Evolutionary conservation across 2,888 invertebrate genomes (phyloP), one percentile per base, ranked within the genome.

Genomic region (Synanthedon formicaeformis): DNA sequence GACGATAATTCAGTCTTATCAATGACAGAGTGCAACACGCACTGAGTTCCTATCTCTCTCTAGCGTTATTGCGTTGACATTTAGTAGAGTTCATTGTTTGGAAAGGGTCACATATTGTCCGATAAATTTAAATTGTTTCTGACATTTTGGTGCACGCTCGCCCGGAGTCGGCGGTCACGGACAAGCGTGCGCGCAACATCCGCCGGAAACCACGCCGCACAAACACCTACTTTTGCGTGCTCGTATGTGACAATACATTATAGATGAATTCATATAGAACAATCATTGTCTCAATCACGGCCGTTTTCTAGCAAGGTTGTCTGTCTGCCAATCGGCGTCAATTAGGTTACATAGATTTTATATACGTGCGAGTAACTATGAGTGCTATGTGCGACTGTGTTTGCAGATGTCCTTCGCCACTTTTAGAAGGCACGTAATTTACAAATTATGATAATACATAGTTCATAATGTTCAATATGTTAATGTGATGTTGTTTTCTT

Each of bases 141-240:
- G 49, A 49, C 49, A 49, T 49, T 16, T 49, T 18, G 16, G 49
- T 49, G 18, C 10, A 58, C 60, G 69, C 69, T 69, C 62, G 73
- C 65, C 64, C 73, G 1, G 34, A 6, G 34, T 34, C 34, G 65
- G 66, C 75, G 81, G 79, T 81, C 84, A 83, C 75, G 79, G 81
- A 74, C 78, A 67, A 23, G 75, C 83, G 81, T 85, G 80, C 71
- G 73, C 72, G 76, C 79, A 69, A 78, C 82, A 78, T 87, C 85
- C 86, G 84, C 66, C 85, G 86, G 86, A 86, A 78, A 69, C 79
- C 78, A 78, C 76, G 79, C 77, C 73, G 66, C 69, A 71, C 71
- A 65, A 64, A 49, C 45, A 45, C 13, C 13, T 14, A 45, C 45
- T 45, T 13, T 18, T 49, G 50, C 40, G 16, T 40, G 50, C 40